Evolutionary conservation across 1,140 invertebrate genomes (phyloP).

Genomic region (Cotesia vestalis): DNA sequence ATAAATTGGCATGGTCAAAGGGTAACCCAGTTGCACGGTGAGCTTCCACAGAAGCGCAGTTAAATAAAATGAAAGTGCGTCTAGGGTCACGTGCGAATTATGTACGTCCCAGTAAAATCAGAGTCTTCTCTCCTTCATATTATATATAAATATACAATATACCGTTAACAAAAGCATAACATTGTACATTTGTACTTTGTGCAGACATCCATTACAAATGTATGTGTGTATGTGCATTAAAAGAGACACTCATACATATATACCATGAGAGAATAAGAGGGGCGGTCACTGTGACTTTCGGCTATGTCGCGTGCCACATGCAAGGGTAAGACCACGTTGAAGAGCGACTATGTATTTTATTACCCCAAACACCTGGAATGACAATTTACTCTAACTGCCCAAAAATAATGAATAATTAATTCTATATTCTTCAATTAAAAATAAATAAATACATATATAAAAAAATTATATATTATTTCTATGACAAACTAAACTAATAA

Average conservation of each 20-base stretch:
- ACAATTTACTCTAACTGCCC: neutral
- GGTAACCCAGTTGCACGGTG: slow-evolving; percentile 1
- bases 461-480: too few species aligned
- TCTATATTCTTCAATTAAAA: neutral
- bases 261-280: neutral
- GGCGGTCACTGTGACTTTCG: slow-evolving; percentile 25
- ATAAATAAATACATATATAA: neutral
- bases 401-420: neutral
- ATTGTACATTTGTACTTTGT: too few species aligned
- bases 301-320: slow-evolving; percentile 32
- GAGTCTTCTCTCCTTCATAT: slow-evolving; percentile 14
- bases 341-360: slow-evolving; percentile 14
- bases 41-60: slow-evolving; percentile 17
- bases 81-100: slow-evolving; percentile 20
- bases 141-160: slow-evolving; percentile 1
- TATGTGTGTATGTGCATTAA: neutral
- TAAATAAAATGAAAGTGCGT: slow-evolving; percentile 13
- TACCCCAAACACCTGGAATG: neutral
- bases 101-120: slow-evolving; percentile 14
- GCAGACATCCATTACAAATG: too few species aligned
- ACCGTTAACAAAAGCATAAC: too few species aligned
- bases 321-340: slow-evolving; percentile 24
- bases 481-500: neutral
- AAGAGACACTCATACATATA: too few species aligned
- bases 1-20: slow-evolving; percentile 8